Conservation (phyloP, 2,888 invertebrate genomes). For the Noctua comes region DNA sequence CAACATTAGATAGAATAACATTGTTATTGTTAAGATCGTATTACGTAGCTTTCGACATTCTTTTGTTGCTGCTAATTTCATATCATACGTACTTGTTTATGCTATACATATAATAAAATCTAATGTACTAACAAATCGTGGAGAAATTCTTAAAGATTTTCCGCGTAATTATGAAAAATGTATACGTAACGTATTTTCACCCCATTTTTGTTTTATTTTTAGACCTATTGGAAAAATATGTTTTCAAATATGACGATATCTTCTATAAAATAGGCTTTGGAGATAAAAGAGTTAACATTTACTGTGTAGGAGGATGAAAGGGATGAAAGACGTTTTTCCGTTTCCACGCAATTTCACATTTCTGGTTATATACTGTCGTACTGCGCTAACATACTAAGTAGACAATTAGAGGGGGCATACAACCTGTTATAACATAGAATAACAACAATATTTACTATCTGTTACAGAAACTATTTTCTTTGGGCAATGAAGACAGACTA, state of each 20-base stretch:
- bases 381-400: not conserved
- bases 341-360: not conserved
- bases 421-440: not conserved
- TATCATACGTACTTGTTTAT: conserved; percentile 1
- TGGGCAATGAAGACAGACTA: not conserved
- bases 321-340: not conserved
- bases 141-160: not conserved
- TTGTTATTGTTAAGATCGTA: conserved; percentile 59
- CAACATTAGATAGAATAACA: conserved; percentile 10
- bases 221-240: not conserved
- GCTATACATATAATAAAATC: not conserved
- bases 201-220: not conserved
- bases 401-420: not conserved
- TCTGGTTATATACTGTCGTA: not conserved
- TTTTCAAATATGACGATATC: not conserved
- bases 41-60: conserved; percentile 55
- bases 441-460: not conserved
- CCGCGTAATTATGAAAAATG: not conserved
- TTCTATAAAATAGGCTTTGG: not conserved
- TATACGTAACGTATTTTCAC: not conserved
- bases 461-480: not conserved
- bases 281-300: not conserved
- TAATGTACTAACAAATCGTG: not conserved
- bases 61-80: conserved; percentile 15
- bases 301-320: not conserved